Evolutionary conservation across 2,888 invertebrate genomes (phyloP), one percentile per base, ranked within the genome.

Genomic region (Cephus rjabovi): DNA sequence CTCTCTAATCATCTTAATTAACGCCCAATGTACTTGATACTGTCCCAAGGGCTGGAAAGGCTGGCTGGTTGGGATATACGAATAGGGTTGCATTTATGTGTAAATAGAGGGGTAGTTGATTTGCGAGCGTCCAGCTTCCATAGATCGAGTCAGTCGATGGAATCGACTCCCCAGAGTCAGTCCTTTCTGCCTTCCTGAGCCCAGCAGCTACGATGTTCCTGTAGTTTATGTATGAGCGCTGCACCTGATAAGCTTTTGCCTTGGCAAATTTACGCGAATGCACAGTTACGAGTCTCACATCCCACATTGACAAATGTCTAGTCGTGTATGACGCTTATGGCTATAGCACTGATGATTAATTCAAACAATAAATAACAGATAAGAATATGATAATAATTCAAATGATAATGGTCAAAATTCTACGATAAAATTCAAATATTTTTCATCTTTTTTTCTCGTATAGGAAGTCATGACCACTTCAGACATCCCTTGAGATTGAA

Each of bases 91-190:
- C 56, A 56, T 56, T 56, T 56, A 56, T 56, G 56, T 23, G 56
- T 56, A 56, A 23, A 56, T 56, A 56, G 56, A 56, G 23, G 81
- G 81, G 81, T 79, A 84, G 85, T 86, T 89, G 89, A 89, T 89
- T 89, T 89, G 89, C 85, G 89, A 88, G 86, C 85, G 80, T 85
- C 82, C 85, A 88, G 85, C 81, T 84, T 85, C 86, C 87, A 87
- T 88, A 88, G 86, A 89, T 89, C 87, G 88, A 87, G 78, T 81
- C 82, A 83, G 85, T 87, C 83, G 86, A 88, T 87, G 85, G 83
- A 80, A 85, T 84, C 83, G 83, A 80, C 82, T 89, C 89, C 89
- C 89, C 81, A 85, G 89, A 87, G 89, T 81, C 87, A 84, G 83
- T 86, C 87, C 87, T 88, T 89, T 89, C 87, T 84, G 78, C 82